Base-by-base conservation (phyloP, 2,888 invertebrate species). In the Xestia ashworthii region DNA sequence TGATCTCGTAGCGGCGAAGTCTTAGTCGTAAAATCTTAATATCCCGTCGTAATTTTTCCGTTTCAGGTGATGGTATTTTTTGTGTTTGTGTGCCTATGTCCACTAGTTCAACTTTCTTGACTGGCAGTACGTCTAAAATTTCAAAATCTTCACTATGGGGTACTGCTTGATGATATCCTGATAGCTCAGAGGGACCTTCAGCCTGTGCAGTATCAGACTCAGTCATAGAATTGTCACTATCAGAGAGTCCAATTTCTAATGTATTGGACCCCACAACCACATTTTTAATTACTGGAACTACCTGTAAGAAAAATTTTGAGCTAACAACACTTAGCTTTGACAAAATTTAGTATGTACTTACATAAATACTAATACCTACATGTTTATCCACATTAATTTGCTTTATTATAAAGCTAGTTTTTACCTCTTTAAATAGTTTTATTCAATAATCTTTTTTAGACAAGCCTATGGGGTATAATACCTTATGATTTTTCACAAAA, bases 1-100 rank as follows among this genome's bases (percentile, higher is more conserved):
- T 65, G 14, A n/a, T n/a, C 65, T 65, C 65, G 4, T 65, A 65
- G 44, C 65, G 65, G 65, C 65, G 44, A 65, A 65, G n/a, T 65
- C n/a, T 65, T 65, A 16, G 44, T n/a, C n/a, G n/a, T 65, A 65
- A 65, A 65, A 46, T 8, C 16, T 65, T 44, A 25, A 25, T 44
- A 44, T 65, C 65, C 8, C n/a, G 65, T 44, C 46, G 65, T 65
- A 65, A 65, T 65, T 25, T 65, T n/a, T 65, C 65, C 9, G 44
- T 44, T 25, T 65, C 65, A 65, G 44, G 65, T 44, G 65, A 65
- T 55, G n/a, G 44, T 1, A 16, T 16, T 44, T 65, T 65, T n/a
- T 16, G 22, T 44, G 65, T 65, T 65, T 65, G 65, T 65, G 65
- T 65, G 44, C 44, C 65, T 65, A 9, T n/a, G 44, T 65, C 65